Base-by-base conservation (phyloP, 2,888 invertebrate genomes). In the Diaperis boleti region DNA sequence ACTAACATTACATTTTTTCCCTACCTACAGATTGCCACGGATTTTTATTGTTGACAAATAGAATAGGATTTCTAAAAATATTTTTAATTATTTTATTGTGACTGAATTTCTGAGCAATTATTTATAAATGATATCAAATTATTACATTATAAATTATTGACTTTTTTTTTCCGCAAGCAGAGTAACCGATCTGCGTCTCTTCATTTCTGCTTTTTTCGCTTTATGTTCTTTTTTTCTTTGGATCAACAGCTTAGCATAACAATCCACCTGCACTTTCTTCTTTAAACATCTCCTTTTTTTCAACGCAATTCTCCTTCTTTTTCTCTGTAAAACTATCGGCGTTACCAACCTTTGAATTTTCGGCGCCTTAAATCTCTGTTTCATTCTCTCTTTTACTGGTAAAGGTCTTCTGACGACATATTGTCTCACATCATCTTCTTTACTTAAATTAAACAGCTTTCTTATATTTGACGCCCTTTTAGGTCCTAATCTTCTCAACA, bases 381-480 rank as follows among this genome's bases (percentile, higher is more conserved):
- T 90, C 82, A 91, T 90, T 79, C 90, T 91, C 72, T 91, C 91
- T 81, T 89, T 91, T 72, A 91, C 88, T 57, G 94, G 91, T 74
- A 95, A 88, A 5, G 96, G 94, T 65, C 97, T 89, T 82, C 96
- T 95, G 68, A 99, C 95, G 59, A 99, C 98, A 79, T 94, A 99
- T 73, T 95, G 94, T 73, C 97, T 39, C 17, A 98, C 98, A 85
- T 99, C 98, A 82, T 99, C 99, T 77, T 97, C 94, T 85, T 98
- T 98, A 77, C 87, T 86, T 78, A 99, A 84, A 83, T 98, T 98
- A 86, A 97, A 99, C 62, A 99, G 87, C 82, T 97, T 97, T 69
- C 97, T 89, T 85, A 98, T 97, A 82, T 94, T 94, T 78, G 95
- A 95, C 0, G 99, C 98, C 81, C 98, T 88, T 85, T 99, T 99